Base-by-base conservation (phyloP, 2,113 vertebrate species). In the Seriola rivoliana region DNA sequence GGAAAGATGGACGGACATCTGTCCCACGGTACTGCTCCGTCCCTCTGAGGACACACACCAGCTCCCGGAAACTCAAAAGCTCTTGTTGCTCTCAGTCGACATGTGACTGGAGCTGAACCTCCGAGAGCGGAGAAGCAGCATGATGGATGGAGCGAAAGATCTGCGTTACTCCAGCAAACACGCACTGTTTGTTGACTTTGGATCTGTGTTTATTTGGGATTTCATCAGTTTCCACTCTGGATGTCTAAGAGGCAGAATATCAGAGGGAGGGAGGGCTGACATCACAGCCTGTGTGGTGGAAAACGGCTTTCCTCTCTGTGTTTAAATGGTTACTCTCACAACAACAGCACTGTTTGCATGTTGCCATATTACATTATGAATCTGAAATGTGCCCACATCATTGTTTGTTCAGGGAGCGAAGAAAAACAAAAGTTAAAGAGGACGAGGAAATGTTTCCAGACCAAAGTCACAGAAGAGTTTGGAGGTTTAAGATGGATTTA, bases 41-140 rank as follows among this genome's bases (percentile, higher is more conserved):
- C 40, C 10, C 58, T 23, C 44, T 10, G 16, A 62, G 25, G 32
- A 75, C 71, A 72, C 40, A 57, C 4, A 68, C 23, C 0, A 75
- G 79, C 82, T 63, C 42, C 78, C 74, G 63, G 75, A 77, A 85
- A 80, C 79, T 42, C 10, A 21, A 77, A 77, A 46, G 50, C 52
- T 76, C 44, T 5, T 0, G 72, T 40, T 77, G 63, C 9, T 36
- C 48, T 54, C n/a, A 9, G 65, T 48, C 46, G 57, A 3, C 36
- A 34, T 34, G 73, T 68, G 29, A n/a, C 29, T 32, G 62, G 42
- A 58, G 54, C 19, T n/a, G 32, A 32, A 57, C 23, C 10, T 58
- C 50, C 13, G 1, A 50, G 71, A 75, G 25, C 71, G 1, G 74
- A 66, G 6, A 70, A 70, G 54, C 78, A 44, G 2, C 0, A 1